Evolutionary conservation across 2,797 vertebrate species (phyloP), one percentile per base, ranked within the genome.

Genomic region (Steatocranus sp.): DNA sequence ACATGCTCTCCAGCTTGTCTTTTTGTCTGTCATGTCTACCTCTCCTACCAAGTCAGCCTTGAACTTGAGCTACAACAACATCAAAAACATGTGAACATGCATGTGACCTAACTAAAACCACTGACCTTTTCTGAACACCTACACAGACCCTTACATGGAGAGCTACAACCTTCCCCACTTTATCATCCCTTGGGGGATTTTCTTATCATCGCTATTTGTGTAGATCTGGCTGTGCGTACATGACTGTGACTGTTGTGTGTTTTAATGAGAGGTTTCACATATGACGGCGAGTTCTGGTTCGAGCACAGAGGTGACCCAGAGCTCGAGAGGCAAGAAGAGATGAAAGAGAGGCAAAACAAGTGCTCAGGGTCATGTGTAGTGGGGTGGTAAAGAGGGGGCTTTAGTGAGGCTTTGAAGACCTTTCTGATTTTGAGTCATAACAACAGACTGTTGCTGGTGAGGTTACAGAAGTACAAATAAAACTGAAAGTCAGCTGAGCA

Each of bases 331-430:
- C 46, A 20, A 76, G 80, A 63, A 43, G 74, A 91, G 83, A 92
- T 92, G 78, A 93, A 92, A 92, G 87, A 77, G 66, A 79, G 70
- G 50, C 51, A 85, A 86, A 91, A 84, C 83, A 86, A 92, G 81
- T 53, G 82, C 77, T 75, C 56, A 34, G 76, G 87, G 80, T 74
- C 20, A 27, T 68, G 83, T 36, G 58, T 38, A 11, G 76, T 23
- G 80, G 74, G 36, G 58, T 34, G 58, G 53, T 70, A 36, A 8
- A 30, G 75, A 6, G 75, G 63, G 63, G 54, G 80, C 75, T 76
- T 78, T 41, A n/a, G 7, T 6, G 4, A 17, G 68, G 30, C 54
- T 46, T 38, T 56, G 48, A 38, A 80, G 43, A 74, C 34, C 36
- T n/a, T 76, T 86, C 68, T 41, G 38, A 54, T 20, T 88, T 89